These are phyloP conservation scores for Tubulanus polymorphus DNA, from an alignment of 2,888 invertebrate genomes.

Conservation along the genomic window DNA sequence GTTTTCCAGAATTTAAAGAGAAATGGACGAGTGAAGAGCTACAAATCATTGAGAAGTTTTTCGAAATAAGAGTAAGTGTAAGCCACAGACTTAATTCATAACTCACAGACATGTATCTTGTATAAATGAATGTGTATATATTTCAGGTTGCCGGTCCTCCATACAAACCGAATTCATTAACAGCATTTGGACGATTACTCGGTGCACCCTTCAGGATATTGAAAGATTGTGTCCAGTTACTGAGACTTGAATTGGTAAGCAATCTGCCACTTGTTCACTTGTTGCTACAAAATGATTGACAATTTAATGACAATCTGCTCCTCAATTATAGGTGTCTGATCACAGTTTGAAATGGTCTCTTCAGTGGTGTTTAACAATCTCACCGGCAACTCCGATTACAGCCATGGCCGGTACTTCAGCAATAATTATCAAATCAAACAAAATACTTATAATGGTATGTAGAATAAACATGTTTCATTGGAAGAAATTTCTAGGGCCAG, in stretches of 20 bases:
- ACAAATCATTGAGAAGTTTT: constrained; percentile 85
- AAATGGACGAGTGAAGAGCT: constrained; percentile 83
- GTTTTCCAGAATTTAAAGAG: constrained; percentile 69
- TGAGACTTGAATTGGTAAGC: constrained; percentile 64
- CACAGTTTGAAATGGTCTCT: constrained; percentile 77
- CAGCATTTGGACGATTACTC: constrained; percentile 79
- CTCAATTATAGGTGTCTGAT: constrained; percentile 43
- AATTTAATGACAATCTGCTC: neutral
- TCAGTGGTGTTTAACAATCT: constrained; percentile 87
- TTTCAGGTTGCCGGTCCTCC: constrained; percentile 83
- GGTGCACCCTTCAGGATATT: constrained; percentile 81
- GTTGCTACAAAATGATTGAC: neutral
- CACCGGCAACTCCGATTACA: constrained; percentile 80
- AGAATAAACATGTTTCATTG: no score
- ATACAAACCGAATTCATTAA: constrained; percentile 82
- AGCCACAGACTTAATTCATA: no score
- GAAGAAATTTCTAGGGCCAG: no score
- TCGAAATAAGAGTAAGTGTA: constrained; percentile 63
- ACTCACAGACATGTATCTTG: no score
- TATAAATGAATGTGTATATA: neutral
- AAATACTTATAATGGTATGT: constrained; percentile 83
- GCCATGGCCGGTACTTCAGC: constrained; percentile 88
- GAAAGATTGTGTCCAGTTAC: constrained; percentile 86
- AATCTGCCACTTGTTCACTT: neutral
- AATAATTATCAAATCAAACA: constrained; percentile 77